A percentile compares a stretch with the other conserved stretches of the same genome.
These are phyloP conservation scores for Okapia johnstoni DNA, from an alignment of 2,113 vertebrate species.

Conservation along the genomic window DNA sequence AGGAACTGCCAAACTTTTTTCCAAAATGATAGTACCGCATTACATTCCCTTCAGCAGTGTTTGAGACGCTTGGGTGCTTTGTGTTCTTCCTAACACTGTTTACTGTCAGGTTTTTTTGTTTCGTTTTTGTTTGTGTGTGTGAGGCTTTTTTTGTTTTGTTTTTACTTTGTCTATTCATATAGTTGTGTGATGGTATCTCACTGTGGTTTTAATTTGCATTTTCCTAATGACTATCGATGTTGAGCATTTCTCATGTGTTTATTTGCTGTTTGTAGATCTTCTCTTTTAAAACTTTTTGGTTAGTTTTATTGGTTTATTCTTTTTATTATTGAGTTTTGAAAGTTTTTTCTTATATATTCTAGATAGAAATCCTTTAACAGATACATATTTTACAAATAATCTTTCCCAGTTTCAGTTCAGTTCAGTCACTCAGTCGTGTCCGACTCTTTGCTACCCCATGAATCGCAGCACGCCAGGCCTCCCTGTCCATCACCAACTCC, in stretches of 20 bases:
- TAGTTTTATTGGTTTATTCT: neutral
- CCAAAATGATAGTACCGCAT: neutral
- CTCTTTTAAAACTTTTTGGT: neutral
- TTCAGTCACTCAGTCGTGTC: no score
- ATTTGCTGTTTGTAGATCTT: neutral
- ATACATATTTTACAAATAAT: neutral
- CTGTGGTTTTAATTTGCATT: neutral
- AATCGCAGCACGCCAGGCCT: no score
- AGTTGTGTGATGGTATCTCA: neutral
- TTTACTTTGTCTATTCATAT: neutral
- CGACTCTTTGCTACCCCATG: no score
- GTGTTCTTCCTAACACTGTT: neutral
- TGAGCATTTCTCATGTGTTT: neutral
- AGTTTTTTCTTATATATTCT: neutral
- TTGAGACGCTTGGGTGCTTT: neutral
- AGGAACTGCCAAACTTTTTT: neutral
- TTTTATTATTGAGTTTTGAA: neutral
- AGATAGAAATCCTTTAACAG: neutral
- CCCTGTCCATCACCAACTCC: no score
- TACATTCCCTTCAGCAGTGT: neutral
- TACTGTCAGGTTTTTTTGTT: neutral
- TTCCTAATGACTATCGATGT: neutral
- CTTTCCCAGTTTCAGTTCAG: neutral
- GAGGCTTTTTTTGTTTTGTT: neutral
- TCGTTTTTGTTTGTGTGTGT: neutral